These are phyloP conservation scores for Elymnias hypermnestra DNA, from an alignment of 1,140 invertebrate genomes.

Conservation along the genomic window DNA sequence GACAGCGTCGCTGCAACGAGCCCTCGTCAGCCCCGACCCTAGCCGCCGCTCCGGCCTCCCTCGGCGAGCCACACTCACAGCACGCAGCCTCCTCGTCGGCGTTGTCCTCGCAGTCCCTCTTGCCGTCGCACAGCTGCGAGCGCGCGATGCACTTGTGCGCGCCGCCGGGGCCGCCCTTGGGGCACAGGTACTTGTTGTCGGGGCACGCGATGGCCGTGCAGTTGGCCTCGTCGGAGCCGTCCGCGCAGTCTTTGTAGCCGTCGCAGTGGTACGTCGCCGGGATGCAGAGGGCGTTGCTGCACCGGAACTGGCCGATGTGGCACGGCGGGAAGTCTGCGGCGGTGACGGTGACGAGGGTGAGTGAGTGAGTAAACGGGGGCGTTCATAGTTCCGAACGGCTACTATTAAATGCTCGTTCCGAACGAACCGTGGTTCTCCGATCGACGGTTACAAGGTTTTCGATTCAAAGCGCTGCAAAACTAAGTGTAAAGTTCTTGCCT, in stretches of 20 bases:
- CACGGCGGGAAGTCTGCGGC: slow-evolving; percentile 91
- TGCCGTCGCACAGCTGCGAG: slow-evolving; percentile 97
- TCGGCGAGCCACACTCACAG: too few species aligned
- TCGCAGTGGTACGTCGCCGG: slow-evolving; percentile 96
- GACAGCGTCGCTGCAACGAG: slow-evolving; percentile 80
- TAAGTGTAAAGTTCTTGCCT: too few species aligned
- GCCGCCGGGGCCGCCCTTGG: slow-evolving; percentile 92
- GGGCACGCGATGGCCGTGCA: slow-evolving; percentile 97
- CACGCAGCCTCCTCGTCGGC: slow-evolving; percentile 98
- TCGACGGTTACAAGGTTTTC: too few species aligned
- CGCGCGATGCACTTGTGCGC: slow-evolving; percentile 94
- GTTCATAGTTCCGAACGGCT: too few species aligned
- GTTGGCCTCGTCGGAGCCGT: slow-evolving; percentile 93
- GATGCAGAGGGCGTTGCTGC: slow-evolving; percentile 90
- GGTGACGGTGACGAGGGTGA: not conserved
- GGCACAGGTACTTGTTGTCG: slow-evolving; percentile 93
- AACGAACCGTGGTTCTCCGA: too few species aligned
- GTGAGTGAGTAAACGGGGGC: too few species aligned
- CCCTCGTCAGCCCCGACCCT: too few species aligned
- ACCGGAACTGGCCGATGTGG: slow-evolving; percentile 92
- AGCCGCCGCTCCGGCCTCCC: too few species aligned
- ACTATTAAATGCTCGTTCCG: too few species aligned
- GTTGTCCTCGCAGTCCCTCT: slow-evolving; percentile 96
- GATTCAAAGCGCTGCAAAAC: too few species aligned
- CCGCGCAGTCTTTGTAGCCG: slow-evolving; percentile 93